Evolutionary conservation across 2,113 vertebrate species (phyloP).

Genomic region (Stercorarius parasiticus): DNA sequence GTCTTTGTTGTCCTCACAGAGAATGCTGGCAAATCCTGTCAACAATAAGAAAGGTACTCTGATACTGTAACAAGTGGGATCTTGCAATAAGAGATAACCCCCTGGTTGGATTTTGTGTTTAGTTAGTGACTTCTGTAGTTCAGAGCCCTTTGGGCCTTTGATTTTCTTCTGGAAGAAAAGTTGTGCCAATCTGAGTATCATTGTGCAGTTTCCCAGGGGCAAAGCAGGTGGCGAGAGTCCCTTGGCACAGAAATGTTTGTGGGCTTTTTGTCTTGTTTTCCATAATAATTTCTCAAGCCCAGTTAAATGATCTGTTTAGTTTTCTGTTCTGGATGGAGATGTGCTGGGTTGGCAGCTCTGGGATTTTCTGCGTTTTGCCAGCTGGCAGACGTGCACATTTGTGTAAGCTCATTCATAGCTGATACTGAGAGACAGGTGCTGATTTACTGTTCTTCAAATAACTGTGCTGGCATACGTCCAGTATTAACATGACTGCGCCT

Average conservation of each 20-base stretch:
- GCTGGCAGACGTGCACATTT: constrained; percentile 52
- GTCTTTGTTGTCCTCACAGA: not conserved
- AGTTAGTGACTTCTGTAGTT: not conserved
- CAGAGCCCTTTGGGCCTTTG: not conserved
- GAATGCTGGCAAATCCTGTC: not conserved
- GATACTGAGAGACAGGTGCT: constrained; percentile 63
- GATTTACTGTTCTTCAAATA: constrained; percentile 68
- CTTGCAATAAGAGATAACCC: not conserved
- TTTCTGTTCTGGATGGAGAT: constrained; percentile 51
- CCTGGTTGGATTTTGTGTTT: not conserved
- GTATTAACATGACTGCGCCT: not conserved
- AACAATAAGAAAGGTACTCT: not conserved
- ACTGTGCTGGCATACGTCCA: constrained; percentile 24
- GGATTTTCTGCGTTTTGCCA: constrained; percentile 61
- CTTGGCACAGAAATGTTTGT: constrained; percentile 30
- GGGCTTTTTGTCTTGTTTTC: constrained; percentile 30
- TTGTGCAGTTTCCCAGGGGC: not conserved
- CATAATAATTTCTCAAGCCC: constrained; percentile 27
- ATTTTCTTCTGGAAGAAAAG: not conserved
- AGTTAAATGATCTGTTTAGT: constrained; percentile 31
- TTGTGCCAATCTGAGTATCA: not conserved
- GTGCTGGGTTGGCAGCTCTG: constrained; percentile 59
- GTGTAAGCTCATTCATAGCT: constrained; percentile 64
- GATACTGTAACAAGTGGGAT: not conserved
- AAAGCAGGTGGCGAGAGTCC: constrained; percentile 1